Base-by-base conservation (phyloP, 2,797 vertebrate genomes). In the Sphenodon punctatus region DNA sequence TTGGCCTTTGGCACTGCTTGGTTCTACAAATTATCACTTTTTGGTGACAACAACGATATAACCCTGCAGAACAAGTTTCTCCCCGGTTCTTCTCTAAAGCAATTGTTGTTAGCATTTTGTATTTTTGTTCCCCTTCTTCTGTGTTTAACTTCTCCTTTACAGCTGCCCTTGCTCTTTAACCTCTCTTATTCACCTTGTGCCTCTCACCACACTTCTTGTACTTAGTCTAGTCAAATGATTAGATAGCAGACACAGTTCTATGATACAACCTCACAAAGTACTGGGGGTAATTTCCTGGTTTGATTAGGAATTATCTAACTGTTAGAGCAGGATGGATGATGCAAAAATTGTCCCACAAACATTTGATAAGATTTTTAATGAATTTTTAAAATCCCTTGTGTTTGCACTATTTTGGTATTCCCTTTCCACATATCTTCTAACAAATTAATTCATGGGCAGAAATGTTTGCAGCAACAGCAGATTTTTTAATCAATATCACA, bases 111-210 rank as follows among this genome's bases (percentile, higher is more conserved):
- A 53, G 11, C 23, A 14, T 63, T 69, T 81, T n/a, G 20, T 72
- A 66, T 80, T 30, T 36, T 14, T 23, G 46, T 3, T 5, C 79
- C 25, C 65, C 46, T 69, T 20, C 17, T 14, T 53, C 41, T 85
- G 61, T 82, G 22, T 38, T 85, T 82, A 86, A 75, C 80, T 32
- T 32, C 61, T 82, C 78, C 55, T 82, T 27, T 51, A 68, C 32
- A 68, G 49, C 80, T 87, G 75, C 56, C 72, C 66, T 51, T 82
- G 77, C 71, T 74, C 56, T 67, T 69, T 77, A 46, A 79, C 77
- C 32, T 71, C 71, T n/a, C 23, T 46, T 25, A 48, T 49, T 49
- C 49, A 49, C 4, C 64, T 79, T 76, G 8, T 69, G 53, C 43
- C 41, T 38, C 32, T 60, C 12, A 25, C n/a, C 71, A 71, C 66